Conservation (phyloP, 1,140 invertebrate species). For the Drosophila equinoxialis region DNA sequence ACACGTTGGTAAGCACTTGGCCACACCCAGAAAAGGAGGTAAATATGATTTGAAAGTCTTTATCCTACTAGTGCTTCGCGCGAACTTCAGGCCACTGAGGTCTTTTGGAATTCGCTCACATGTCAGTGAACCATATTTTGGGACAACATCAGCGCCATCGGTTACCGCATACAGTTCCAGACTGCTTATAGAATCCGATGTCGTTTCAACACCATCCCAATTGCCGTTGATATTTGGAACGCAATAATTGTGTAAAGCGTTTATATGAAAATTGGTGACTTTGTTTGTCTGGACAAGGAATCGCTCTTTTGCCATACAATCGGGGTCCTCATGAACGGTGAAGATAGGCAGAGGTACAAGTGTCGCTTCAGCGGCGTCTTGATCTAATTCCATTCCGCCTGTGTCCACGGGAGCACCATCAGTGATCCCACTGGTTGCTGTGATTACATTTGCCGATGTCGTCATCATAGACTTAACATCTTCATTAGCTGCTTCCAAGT, state of each 20-base stretch:
- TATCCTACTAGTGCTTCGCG: constrained; percentile 30
- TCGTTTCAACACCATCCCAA: constrained; percentile 80
- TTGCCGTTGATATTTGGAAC: constrained; percentile 87
- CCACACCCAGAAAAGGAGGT: constrained; percentile 63
- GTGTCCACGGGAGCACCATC: not conserved
- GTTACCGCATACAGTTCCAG: constrained; percentile 49
- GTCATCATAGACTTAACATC: not conserved
- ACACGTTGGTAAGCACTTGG: constrained; percentile 66
- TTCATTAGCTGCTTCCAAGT: constrained; percentile 13
- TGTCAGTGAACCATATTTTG: constrained; percentile 65
- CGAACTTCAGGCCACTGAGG: constrained; percentile 53
- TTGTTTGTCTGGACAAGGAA: constrained; percentile 70
- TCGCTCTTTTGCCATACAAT: constrained; percentile 73
- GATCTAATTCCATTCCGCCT: constrained; percentile 14
- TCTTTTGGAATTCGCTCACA: constrained; percentile 74
- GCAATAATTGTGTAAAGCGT: constrained; percentile 80
- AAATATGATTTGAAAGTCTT: constrained; percentile 37
- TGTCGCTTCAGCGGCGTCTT: constrained; percentile 6
- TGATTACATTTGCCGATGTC: not conserved
- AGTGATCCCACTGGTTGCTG: not conserved
- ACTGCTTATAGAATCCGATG: constrained; percentile 11
- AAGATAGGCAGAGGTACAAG: constrained; percentile 25
- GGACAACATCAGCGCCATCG: constrained; percentile 74
- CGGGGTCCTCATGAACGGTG: constrained; percentile 68
- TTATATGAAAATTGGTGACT: constrained; percentile 73